Percentiles rank a stretch among this genome's conserved stretches.
Evolutionary conservation across 2,113 vertebrate genomes (phyloP).

Genomic region (Aix galericulata): DNA sequence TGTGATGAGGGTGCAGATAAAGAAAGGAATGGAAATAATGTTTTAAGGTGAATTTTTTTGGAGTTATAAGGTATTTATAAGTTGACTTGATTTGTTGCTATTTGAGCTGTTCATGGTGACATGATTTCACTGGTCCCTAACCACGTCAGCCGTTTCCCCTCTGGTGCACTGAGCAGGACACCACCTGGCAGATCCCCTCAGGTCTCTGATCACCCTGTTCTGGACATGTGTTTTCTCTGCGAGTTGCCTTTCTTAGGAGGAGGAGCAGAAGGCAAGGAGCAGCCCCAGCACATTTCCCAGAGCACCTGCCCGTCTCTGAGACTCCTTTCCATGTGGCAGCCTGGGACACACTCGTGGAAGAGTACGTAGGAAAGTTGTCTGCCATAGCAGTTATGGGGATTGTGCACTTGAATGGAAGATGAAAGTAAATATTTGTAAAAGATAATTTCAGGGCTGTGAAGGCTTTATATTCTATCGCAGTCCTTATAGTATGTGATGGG

Average conservation of each 20-base stretch:
- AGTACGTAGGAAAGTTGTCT: not conserved
- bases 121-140: not conserved
- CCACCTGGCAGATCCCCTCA: not conserved
- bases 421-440: not conserved
- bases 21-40: not conserved
- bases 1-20: not conserved
- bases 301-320: not conserved
- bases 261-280: not conserved
- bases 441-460: not conserved
- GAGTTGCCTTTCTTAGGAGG: not conserved
- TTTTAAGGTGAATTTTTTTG: slow-evolving; percentile 2
- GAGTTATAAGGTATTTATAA: not conserved
- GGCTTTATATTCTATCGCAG: not conserved
- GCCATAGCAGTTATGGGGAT: not conserved
- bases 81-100: not conserved
- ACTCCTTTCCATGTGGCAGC: not conserved
- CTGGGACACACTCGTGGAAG: not conserved
- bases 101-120: not conserved
- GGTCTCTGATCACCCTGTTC: not conserved
- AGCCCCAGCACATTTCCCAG: not conserved
- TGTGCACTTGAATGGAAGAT: not conserved
- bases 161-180: not conserved
- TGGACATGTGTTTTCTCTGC: not conserved
- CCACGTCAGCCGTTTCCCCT: not conserved
- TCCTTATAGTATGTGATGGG: not conserved